These are phyloP conservation scores for Sinodicranocentrus sp. DNA, from an alignment of 2,888 invertebrate genomes.

Conservation along the genomic window DNA sequence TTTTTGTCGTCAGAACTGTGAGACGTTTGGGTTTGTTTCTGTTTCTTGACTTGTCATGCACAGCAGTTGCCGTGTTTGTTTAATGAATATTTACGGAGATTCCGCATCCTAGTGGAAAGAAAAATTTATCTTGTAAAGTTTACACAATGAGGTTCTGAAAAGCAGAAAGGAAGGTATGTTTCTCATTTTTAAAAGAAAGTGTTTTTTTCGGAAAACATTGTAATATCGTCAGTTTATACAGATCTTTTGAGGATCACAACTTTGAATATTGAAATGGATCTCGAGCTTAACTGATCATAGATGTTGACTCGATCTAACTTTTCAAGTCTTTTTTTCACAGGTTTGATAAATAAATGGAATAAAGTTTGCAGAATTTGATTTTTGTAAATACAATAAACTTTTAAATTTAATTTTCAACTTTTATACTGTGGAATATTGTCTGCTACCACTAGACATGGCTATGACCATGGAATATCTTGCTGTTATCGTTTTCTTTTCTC, in stretches of 20 bases:
- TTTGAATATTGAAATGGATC: too few relatives aligned
- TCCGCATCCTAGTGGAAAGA: constrained; percentile 10
- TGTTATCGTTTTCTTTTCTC: not conserved
- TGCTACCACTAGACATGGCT: constrained; percentile 48
- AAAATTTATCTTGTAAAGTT: constrained; percentile 31
- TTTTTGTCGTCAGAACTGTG: constrained; percentile 1
- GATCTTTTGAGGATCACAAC: too few relatives aligned
- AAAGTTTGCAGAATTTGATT: constrained; percentile 34
- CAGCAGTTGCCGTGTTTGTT: constrained; percentile 40
- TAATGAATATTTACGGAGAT: constrained; percentile 64
- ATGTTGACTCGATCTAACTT: too few relatives aligned
- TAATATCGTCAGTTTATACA: not conserved
- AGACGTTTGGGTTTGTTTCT: not conserved
- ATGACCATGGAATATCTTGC: constrained; percentile 21
- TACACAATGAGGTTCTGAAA: not conserved
- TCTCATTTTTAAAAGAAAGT: not conserved
- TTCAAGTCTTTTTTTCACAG: too few relatives aligned
- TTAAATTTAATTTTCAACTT: constrained; percentile 69
- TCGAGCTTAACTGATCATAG: too few relatives aligned
- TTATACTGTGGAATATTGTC: constrained; percentile 22
- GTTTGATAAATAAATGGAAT: too few relatives aligned
- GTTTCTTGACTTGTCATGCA: constrained; percentile 23
- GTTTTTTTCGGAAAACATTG: not conserved
- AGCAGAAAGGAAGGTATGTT: constrained; percentile 24
- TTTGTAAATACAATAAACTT: constrained; percentile 58